Evolutionary conservation across 2,113 vertebrate species (phyloP), one percentile per base, ranked within the genome.

Genomic region (Ancistrus triradiatus): DNA sequence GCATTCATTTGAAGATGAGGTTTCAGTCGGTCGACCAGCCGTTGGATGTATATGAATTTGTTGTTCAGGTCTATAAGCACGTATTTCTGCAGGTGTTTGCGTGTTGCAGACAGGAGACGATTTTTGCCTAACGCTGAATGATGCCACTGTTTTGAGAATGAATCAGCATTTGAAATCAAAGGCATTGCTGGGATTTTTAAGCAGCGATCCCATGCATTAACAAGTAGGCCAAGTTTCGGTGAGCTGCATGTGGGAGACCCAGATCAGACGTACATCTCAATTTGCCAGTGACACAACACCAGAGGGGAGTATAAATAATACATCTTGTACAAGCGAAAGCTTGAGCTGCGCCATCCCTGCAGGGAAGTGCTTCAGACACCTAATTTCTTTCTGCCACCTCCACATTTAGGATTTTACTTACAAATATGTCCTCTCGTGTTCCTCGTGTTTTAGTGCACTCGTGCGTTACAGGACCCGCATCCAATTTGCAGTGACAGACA

Each of bases 291-390:
- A 71, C 55, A 60, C 57, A 50, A 38, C 33, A 51, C 55, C 55
- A 33, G 57, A 53, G 72, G 31, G 25, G 24, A 17, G 27, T 31
- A 78, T 77, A 63, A 75, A 80, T 81, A 78, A 77, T 70, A 62
- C 60, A 80, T 55, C 48, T 58, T 67, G 69, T 64, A 63, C 48
- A 59, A 74, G 59, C 65, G 59, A 68, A 73, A 67, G 52, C 62
- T 63, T 19, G 50, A 72, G 70, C 62, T 50, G 37, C 2, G 44
- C 48, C 25, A 7, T 67, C 73, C 60, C 70, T 73, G 47, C 25
- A 24, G 48, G 33, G 35, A 64, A 48, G 48, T 59, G 52, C 52
- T 53, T 14, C 18, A 70, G n/a, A 81, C 51, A 56, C 18, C 49
- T 43, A 4, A 21, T 59, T 52, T 46, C 7, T 37, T 37, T 11